Conservation (phyloP, 2,797 vertebrate species). For the Squalus acanthias region DNA sequence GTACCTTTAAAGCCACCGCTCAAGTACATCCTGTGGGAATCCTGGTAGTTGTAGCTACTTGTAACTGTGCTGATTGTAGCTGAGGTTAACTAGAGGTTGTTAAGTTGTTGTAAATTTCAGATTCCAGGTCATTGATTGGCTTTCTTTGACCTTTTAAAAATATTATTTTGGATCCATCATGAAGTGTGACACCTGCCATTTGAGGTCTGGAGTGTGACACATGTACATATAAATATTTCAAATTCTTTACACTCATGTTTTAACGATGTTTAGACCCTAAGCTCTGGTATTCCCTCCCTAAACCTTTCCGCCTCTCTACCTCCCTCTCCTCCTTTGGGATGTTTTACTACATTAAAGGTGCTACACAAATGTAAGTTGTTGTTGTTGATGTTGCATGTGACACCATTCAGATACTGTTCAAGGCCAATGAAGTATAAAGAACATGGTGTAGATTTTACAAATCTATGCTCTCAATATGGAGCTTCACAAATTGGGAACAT, state of each 20-base stretch:
- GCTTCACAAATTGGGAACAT: not conserved
- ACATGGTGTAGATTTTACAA: not conserved
- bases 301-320: not conserved
- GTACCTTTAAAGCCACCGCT: not conserved
- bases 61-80: not conserved
- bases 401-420: not conserved
- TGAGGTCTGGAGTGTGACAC: not conserved
- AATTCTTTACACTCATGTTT: not conserved
- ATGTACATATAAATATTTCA: not conserved
- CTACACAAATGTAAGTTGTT: not conserved
- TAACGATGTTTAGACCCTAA: not conserved
- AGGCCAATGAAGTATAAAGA: not conserved
- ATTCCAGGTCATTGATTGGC: not conserved
- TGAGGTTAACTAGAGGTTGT: not conserved
- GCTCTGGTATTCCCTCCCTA: not conserved
- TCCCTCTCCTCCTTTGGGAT: not conserved
- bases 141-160: not conserved
- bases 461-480: not conserved
- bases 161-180: not conserved
- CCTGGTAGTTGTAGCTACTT: no score
- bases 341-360: not conserved
- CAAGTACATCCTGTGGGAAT: not conserved
- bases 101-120: not conserved
- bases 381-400: not conserved
- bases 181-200: not conserved